A percentile compares a stretch with the other conserved stretches of the same genome.
These are phyloP conservation scores for Oxystoma pomonae DNA, from an alignment of 2,888 invertebrate species.

Conservation along the genomic window DNA sequence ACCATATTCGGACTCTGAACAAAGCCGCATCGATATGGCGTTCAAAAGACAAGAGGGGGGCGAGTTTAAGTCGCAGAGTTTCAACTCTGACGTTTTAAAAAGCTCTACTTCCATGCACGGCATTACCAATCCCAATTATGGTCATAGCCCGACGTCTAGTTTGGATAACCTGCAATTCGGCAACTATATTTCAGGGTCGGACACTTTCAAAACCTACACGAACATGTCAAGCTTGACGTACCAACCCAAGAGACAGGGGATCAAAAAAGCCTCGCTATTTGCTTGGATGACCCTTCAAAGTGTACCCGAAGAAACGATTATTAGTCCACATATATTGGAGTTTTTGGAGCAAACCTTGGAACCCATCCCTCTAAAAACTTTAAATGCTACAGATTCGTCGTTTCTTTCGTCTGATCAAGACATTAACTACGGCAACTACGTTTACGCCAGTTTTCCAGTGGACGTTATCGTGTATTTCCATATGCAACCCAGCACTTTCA, in stretches of 20 bases:
- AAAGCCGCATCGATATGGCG: slow-evolving; percentile 43
- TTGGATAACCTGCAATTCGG: slow-evolving; percentile 35
- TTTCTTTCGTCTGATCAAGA: slow-evolving; percentile 49
- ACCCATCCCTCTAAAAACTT: slow-evolving; percentile 68
- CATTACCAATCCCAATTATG: slow-evolving; percentile 47
- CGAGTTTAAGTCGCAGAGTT: slow-evolving; percentile 28
- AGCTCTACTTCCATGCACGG: slow-evolving; percentile 41
- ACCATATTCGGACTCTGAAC: slow-evolving; percentile 35
- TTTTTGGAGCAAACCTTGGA: slow-evolving; percentile 96
- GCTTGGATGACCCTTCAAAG: slow-evolving; percentile 96
- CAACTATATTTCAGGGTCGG: slow-evolving; percentile 31
- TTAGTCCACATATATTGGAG: slow-evolving; percentile 94
- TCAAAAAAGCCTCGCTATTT: slow-evolving; percentile 86
- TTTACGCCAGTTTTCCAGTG: slow-evolving; percentile 93
- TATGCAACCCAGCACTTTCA: slow-evolving; percentile 87
- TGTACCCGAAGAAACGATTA: slow-evolving; percentile 95
- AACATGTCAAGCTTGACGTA: slow-evolving; percentile 12
- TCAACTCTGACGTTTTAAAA: slow-evolving; percentile 29
- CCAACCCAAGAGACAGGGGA: slow-evolving; percentile 46
- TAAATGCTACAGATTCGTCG: slow-evolving; percentile 33
- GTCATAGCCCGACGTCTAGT: slow-evolving; percentile 39
- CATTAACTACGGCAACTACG: slow-evolving; percentile 70
- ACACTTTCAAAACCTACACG: slow-evolving; percentile 22
- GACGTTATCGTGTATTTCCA: slow-evolving; percentile 98
- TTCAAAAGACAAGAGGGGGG: slow-evolving; percentile 41